A percentile compares a stretch with the other conserved stretches of the same genome.
phyloP scores from a whole-genome alignment of 2,797 vertebrate species.

The Hipposideros larvatus region DNA sequence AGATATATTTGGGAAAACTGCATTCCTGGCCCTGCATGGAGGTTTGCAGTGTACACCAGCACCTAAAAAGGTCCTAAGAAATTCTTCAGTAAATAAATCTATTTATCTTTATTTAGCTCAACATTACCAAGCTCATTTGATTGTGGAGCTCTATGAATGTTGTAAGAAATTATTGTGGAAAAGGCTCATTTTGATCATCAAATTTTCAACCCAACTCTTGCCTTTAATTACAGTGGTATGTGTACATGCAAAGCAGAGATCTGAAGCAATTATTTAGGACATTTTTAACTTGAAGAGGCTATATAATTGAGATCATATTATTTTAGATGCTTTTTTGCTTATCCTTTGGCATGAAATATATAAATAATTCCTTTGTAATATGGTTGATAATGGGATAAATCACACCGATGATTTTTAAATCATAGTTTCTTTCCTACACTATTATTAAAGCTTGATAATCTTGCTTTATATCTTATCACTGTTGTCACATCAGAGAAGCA shows the following conservation, averaged over 20 bases:
- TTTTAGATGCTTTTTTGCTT: conserved; percentile 13
- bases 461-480: neutral
- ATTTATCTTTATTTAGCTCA: conserved; percentile 65
- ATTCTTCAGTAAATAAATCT: conserved; percentile 3
- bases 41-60: neutral
- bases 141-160: neutral
- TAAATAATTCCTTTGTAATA: neutral
- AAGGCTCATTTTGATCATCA: neutral
- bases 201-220: neutral
- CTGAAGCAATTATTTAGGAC: conserved; percentile 29
- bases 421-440: neutral
- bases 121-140: conserved; percentile 15
- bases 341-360: conserved; percentile 19
- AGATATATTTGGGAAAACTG: conserved; percentile 54
- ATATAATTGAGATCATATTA: conserved; percentile 13
- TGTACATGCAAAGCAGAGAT: neutral
- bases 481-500: neutral
- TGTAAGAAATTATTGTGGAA: neutral
- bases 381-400: neutral
- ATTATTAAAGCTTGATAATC: neutral
- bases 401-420: neutral
- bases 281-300: conserved; percentile 13
- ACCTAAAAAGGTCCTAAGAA: conserved; percentile 52
- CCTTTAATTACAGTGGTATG: neutral
- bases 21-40: neutral